A percentile compares a stretch with the other conserved stretches of the same genome.
These are phyloP conservation scores for Lomographa bimaculata DNA, from an alignment of 2,888 invertebrate species.

Conservation along the genomic window DNA sequence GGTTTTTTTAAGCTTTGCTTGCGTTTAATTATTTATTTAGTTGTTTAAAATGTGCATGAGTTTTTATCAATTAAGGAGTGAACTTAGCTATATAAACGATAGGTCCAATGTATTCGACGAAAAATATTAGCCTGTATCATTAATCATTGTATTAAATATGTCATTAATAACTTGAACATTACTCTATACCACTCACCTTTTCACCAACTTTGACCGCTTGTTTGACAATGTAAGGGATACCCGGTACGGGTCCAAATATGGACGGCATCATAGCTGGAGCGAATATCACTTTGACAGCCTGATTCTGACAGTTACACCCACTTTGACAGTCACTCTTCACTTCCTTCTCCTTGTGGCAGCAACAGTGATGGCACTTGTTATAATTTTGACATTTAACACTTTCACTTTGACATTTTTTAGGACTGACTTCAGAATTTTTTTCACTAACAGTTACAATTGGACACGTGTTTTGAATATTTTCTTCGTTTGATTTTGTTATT, in stretches of 20 bases:
- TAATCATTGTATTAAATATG: too few species aligned
- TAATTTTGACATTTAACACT: conserved; percentile 29
- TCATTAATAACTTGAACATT: too few species aligned
- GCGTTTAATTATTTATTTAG: too few species aligned
- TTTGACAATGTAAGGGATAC: conserved; percentile 64
- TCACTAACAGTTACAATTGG: too few species aligned
- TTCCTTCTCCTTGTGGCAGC: conserved; percentile 22
- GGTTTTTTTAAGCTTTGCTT: too few species aligned
- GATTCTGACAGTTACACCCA: conserved; percentile 44
- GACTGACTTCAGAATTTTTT: too few species aligned
- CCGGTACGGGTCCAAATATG: conserved; percentile 58
- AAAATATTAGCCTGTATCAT: too few species aligned
- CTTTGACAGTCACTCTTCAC: conserved; percentile 35
- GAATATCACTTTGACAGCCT: conserved; percentile 67
- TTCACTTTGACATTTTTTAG: conserved; percentile 8
- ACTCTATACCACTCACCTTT: conserved; percentile 67
- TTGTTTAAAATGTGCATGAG: too few species aligned
- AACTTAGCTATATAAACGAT: too few species aligned
- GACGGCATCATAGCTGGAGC: conserved; percentile 74
- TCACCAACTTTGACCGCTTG: conserved; percentile 50
- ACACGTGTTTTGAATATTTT: too few species aligned
- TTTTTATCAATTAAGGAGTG: too few species aligned
- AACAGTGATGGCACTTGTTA: conserved; percentile 20
- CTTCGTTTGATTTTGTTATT: conserved; percentile 3
- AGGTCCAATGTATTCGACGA: too few species aligned